Evolutionary conservation across 2,113 vertebrate genomes (phyloP).

Genomic region (Oryzias javanicus): DNA sequence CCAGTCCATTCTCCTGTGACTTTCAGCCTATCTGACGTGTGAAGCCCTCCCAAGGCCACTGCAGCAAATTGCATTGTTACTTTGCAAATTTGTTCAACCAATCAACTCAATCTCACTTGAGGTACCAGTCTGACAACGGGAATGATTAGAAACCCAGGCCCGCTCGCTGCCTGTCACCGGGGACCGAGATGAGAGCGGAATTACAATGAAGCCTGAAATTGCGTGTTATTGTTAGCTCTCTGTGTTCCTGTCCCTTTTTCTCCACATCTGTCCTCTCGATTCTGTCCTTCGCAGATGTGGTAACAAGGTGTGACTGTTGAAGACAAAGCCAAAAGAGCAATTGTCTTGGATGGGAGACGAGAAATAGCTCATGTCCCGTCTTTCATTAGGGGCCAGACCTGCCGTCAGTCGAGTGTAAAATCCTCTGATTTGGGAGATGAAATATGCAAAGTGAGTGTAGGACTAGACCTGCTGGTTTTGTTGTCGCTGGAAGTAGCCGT

Average conservation of each 20-base stretch:
- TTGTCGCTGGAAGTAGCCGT: conserved; percentile 7
- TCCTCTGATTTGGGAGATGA: conserved; percentile 28
- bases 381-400: conserved; percentile 27
- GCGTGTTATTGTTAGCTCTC: conserved; percentile 57
- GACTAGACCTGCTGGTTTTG: conserved; percentile 28
- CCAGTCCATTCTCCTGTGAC: conserved; percentile 19
- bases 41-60: conserved; percentile 40
- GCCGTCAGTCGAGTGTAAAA: conserved; percentile 23
- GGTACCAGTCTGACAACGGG: conserved; percentile 68
- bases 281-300: conserved; percentile 35
- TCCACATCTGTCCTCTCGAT: conserved; percentile 41
- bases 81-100: conserved; percentile 80
- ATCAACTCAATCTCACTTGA: conserved; percentile 73
- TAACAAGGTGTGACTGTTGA: conserved; percentile 61
- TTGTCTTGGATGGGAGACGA: conserved; percentile 33
- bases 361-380: conserved; percentile 27
- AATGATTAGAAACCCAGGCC: conserved; percentile 73
- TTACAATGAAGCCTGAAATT: conserved; percentile 72
- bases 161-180: conserved; percentile 50
- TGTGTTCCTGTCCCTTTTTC: conserved; percentile 36
- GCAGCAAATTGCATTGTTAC: conserved; percentile 74
- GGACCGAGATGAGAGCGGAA: conserved; percentile 66
- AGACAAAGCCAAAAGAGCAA: conserved; percentile 49
- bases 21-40: conserved; percentile 28
- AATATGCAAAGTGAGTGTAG: conserved; percentile 42